Evolutionary conservation across 2,888 invertebrate genomes (phyloP).

Genomic region (Platynereis dumerilii): DNA sequence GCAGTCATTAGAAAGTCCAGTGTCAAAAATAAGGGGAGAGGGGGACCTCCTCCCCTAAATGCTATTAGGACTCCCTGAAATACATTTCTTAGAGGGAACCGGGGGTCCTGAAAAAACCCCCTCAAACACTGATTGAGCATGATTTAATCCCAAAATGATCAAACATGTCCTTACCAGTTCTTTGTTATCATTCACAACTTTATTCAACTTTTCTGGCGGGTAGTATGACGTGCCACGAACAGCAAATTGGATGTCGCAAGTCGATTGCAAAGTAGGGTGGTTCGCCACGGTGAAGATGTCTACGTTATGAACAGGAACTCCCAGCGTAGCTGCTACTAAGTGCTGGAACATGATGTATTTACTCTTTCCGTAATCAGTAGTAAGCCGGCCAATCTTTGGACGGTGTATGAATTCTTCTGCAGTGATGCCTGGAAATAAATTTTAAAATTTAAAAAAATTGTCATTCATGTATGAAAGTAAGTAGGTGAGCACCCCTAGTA

Average conservation of each 20-base stretch:
- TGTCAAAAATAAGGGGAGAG: too few species aligned
- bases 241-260: conserved; percentile 86
- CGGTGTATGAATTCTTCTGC: conserved; percentile 88
- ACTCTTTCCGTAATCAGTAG: conserved; percentile 68
- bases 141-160: too few species aligned
- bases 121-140: too few species aligned
- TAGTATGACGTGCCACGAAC: conserved; percentile 96
- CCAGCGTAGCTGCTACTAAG: conserved; percentile 85
- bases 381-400: conserved; percentile 30
- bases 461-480: not conserved
- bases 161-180: too few species aligned
- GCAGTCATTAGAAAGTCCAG: too few species aligned
- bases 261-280: conserved; percentile 79
- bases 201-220: conserved; percentile 91
- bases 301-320: conserved; percentile 83
- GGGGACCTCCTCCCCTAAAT: too few species aligned
- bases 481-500: too few species aligned
- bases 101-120: too few species aligned
- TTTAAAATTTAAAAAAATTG: not conserved
- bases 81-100: too few species aligned
- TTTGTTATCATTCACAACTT: conserved; percentile 72
- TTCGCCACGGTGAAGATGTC: conserved; percentile 94
- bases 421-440: conserved; percentile 74
- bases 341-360: conserved; percentile 88
- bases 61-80: too few species aligned